These are phyloP conservation scores for Brachyistius frenatus DNA, from an alignment of 2,113 vertebrate genomes.

Conservation along the genomic window DNA sequence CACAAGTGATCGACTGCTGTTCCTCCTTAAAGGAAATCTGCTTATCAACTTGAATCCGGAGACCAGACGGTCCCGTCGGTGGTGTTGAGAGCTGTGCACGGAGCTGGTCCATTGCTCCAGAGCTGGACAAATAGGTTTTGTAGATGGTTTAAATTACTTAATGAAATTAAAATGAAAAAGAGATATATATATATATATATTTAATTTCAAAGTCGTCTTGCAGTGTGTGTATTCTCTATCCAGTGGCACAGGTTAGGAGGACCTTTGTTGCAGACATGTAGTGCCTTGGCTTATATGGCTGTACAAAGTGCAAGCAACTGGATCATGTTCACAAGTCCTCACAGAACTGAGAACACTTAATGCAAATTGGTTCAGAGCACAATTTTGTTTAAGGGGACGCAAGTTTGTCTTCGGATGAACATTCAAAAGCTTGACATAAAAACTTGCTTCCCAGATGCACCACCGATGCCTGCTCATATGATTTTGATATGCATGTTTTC, in stretches of 20 bases:
- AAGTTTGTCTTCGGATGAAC: not conserved
- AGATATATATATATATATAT: too few species aligned
- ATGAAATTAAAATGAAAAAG: too few species aligned
- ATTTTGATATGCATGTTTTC: not conserved
- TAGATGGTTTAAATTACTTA: too few species aligned
- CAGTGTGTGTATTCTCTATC: too few species aligned
- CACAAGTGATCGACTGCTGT: constrained; percentile 3
- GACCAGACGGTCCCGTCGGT: constrained; percentile 1
- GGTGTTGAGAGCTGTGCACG: not conserved
- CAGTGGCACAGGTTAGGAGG: too few species aligned
- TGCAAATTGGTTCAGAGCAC: not conserved
- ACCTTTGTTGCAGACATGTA: not conserved
- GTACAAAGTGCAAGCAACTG: not conserved
- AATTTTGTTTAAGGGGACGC: not conserved
- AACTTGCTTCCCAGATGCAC: not conserved
- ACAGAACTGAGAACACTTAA: not conserved
- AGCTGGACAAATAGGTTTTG: not conserved
- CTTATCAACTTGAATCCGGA: constrained; percentile 28
- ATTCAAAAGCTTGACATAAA: too few species aligned
- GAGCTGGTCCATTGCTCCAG: not conserved
- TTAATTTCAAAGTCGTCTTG: too few species aligned
- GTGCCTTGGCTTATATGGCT: not conserved
- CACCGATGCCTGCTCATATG: not conserved
- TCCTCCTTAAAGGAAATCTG: constrained; percentile 27
- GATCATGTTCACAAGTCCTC: not conserved